Evolutionary conservation across 2,888 invertebrate species (phyloP).

Genomic region (Magallana nippona): DNA sequence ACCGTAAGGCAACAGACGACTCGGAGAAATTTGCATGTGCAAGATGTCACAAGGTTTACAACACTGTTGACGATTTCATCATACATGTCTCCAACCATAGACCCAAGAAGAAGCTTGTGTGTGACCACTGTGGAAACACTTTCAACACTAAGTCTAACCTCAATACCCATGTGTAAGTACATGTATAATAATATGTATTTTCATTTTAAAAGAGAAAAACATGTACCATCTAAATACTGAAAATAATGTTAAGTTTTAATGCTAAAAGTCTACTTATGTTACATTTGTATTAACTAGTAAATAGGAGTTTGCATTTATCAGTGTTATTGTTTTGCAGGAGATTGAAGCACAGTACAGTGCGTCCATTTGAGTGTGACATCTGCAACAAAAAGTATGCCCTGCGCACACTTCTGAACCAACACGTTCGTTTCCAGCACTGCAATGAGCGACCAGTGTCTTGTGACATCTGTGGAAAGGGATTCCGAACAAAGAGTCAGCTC

Average conservation of each 20-base stretch:
- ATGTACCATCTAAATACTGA: too few species aligned
- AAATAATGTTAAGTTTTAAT: too few species aligned
- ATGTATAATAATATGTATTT: background rate
- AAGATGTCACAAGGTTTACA: conserved; percentile 22
- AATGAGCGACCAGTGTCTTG: conserved; percentile 19
- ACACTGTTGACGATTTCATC: conserved; percentile 25
- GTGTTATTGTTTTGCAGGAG: conserved; percentile 12
- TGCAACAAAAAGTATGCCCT: conserved; percentile 27
- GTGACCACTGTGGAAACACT: conserved; percentile 19
- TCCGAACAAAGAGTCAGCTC: conserved; percentile 34
- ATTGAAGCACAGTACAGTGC: conserved; percentile 37
- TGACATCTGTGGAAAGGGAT: conserved; percentile 36
- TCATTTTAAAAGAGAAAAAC: too few species aligned
- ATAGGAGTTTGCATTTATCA: background rate
- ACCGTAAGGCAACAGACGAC: conserved; percentile 10
- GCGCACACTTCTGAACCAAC: conserved; percentile 4
- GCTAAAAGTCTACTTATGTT: too few species aligned
- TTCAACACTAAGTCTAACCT: conserved; percentile 34
- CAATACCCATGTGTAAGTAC: conserved; percentile 27
- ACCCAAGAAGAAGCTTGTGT: conserved; percentile 19
- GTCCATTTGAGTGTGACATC: conserved; percentile 34
- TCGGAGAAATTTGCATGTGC: conserved; percentile 3
- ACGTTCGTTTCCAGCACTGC: conserved; percentile 23
- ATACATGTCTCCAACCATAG: conserved; percentile 31
- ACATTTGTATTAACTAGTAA: too few species aligned